Conservation (phyloP, 1,140 invertebrate species). For the Helicoverpa armigera region DNA sequence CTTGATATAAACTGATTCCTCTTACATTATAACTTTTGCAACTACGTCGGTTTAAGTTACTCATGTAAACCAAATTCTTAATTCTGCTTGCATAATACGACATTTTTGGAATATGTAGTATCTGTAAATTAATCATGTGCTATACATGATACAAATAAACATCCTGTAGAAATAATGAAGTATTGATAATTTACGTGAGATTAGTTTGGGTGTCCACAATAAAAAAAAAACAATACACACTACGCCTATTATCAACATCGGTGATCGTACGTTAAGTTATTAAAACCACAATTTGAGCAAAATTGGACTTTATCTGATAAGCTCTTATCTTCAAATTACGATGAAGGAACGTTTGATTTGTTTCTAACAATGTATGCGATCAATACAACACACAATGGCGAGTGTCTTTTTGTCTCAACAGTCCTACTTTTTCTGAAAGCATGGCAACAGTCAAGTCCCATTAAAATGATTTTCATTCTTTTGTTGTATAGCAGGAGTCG, state of each 20-base stretch:
- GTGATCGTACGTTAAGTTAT: too few species aligned
- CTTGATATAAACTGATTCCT: conserved; percentile 16
- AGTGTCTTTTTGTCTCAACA: conserved; percentile 29
- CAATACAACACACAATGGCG: conserved; percentile 21
- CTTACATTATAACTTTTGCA: conserved; percentile 30
- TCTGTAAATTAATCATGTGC: neutral
- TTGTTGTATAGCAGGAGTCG: neutral
- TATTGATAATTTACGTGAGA: too few species aligned
- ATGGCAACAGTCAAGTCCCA: conserved; percentile 19
- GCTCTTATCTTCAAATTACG: neutral
- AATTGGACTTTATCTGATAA: neutral
- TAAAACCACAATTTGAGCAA: too few species aligned
- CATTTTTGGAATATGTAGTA: conserved; percentile 1
- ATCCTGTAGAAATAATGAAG: neutral
- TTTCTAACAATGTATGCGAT: neutral
- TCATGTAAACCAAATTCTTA: conserved; percentile 25
- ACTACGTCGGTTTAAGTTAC: conserved; percentile 22
- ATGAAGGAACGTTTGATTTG: conserved; percentile 13
- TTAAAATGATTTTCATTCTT: conserved; percentile 34
- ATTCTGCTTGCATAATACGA: conserved; percentile 13
- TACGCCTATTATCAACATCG: too few species aligned
- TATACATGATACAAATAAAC: too few species aligned
- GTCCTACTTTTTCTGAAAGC: conserved; percentile 6
- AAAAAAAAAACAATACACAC: too few species aligned
- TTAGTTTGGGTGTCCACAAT: too few species aligned